Percentiles rank a stretch among this genome's conserved stretches.
Evolutionary conservation across 2,797 vertebrate genomes (phyloP).

Genomic region (Onychomys arenicola): DNA sequence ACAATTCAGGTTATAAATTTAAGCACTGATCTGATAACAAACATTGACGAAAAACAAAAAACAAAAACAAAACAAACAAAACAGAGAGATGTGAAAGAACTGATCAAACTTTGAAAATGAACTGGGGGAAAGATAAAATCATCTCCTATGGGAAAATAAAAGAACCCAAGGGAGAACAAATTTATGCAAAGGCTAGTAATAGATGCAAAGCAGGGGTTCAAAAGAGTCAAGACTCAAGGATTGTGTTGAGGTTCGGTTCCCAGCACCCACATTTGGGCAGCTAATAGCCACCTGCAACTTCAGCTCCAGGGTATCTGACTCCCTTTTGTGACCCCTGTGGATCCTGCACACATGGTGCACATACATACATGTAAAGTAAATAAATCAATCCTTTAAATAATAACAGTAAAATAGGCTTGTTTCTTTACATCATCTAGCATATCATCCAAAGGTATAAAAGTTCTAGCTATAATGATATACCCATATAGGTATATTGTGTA

Average conservation of each 20-base stretch:
- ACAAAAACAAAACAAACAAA: background rate
- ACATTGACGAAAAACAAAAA: background rate
- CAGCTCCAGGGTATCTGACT: background rate
- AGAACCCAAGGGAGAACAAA: slow-evolving; percentile 6
- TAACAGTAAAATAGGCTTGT: background rate
- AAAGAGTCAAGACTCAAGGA: slow-evolving; percentile 12
- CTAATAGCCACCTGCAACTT: background rate
- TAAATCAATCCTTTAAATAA: background rate
- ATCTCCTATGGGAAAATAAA: slow-evolving; percentile 13
- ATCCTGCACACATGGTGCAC: background rate
- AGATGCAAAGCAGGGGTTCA: slow-evolving; percentile 1
- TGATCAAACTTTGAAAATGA: slow-evolving; percentile 14
- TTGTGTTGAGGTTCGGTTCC: background rate
- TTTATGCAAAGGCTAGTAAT: slow-evolving; percentile 9
- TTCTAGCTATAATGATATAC: background rate
- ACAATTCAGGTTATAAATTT: slow-evolving; percentile 42
- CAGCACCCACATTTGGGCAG: background rate
- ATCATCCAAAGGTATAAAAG: slow-evolving; percentile 25
- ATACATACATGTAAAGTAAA: background rate
- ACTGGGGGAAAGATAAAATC: slow-evolving; percentile 11
- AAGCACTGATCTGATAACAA: background rate
- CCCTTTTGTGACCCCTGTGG: background rate
- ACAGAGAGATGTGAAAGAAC: background rate
- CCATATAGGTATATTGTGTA: background rate
- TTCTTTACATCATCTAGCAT: background rate